Percentiles rank a stretch among this genome's conserved stretches.
Conservation (phyloP, 1,140 invertebrate species). For the Adelges cooleyi region DNA sequence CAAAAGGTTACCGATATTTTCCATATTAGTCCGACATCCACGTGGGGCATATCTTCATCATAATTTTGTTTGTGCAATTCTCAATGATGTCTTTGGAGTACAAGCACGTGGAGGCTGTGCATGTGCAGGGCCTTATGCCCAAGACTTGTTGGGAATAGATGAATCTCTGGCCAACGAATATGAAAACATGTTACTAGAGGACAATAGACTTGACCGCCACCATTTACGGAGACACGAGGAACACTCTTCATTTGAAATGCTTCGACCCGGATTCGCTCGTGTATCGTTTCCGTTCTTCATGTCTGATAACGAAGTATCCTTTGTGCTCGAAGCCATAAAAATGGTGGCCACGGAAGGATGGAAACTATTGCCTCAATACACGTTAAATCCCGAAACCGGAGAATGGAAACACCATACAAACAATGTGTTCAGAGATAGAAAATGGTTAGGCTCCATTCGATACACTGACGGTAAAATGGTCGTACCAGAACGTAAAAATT, state of each 20-base stretch:
- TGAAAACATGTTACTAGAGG: constrained; percentile 61
- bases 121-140: constrained; percentile 72
- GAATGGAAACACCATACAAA: constrained; percentile 80
- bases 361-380: constrained; percentile 79
- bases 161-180: constrained; percentile 60
- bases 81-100: constrained; percentile 87
- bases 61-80: constrained; percentile 73
- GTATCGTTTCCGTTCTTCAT: constrained; percentile 80
- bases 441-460: constrained; percentile 66
- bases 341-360: constrained; percentile 80
- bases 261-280: constrained; percentile 75
- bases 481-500: constrained; percentile 54
- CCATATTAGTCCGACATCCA: constrained; percentile 71
- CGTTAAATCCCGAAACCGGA: constrained; percentile 71
- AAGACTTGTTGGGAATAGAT: constrained; percentile 73
- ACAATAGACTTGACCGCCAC: constrained; percentile 49
- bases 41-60: constrained; percentile 74
- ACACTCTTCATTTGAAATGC: constrained; percentile 56
- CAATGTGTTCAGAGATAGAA: constrained; percentile 55
- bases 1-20: constrained; percentile 68
- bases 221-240: constrained; percentile 48
- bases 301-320: constrained; percentile 63
- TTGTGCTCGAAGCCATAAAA: constrained; percentile 71
- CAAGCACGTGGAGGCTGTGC: constrained; percentile 77
- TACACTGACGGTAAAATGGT: constrained; percentile 65